Evolutionary conservation across 2,797 vertebrate genomes (phyloP), one percentile per base, ranked within the genome.

Genomic region (Pseudocheirus occidentalis): DNA sequence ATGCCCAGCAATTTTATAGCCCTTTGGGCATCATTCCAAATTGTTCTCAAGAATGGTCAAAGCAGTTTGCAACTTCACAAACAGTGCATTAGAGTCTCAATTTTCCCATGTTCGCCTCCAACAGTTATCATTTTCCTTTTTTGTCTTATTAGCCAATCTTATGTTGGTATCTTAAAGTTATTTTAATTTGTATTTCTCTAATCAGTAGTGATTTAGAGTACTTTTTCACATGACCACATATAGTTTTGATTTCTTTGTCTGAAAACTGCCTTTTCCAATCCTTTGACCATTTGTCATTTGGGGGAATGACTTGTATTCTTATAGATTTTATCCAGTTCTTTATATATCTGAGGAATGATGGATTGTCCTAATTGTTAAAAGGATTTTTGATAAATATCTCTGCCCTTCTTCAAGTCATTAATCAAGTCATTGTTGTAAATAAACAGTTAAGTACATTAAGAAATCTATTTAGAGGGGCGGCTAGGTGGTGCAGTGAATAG

Each of bases 21-120:
- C 31, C 31, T 66, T 66, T 16, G 34, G 21, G 56, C 81, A 21
- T 94, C n/a, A 52, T 87, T 90, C 34, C 54, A 93, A 91, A 95
- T 96, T 96, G 87, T n/a, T 92, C 28, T 58, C 31, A 50, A 58
- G 92, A 58, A 81, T 94, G 13, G n/a, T 90, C 90, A n/a, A 89
- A 81, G 34, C 94, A 55, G 66, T 90, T 95, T 91, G 6, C 50
- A 58, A 40, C 92, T 55, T 55, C 57, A 31, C 57, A 95, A 59
- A n/a, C 94, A 92, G 14, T 34, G 3, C 52, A 57, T 95, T 66
- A 94, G 24, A 40, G 12, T 94, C 53, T 28, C 18, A 55, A 62
- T 66, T 95, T 1, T 73, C 92, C 66, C 28, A 87, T 4, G 24
- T 57, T 57, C 40, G 50, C 52, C 55, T n/a, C 62, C 58, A 93